Evolutionary conservation across 35 echinoderm and acorn worm species (phyloP).

Genomic region (Eucidaris tribuloides): DNA sequence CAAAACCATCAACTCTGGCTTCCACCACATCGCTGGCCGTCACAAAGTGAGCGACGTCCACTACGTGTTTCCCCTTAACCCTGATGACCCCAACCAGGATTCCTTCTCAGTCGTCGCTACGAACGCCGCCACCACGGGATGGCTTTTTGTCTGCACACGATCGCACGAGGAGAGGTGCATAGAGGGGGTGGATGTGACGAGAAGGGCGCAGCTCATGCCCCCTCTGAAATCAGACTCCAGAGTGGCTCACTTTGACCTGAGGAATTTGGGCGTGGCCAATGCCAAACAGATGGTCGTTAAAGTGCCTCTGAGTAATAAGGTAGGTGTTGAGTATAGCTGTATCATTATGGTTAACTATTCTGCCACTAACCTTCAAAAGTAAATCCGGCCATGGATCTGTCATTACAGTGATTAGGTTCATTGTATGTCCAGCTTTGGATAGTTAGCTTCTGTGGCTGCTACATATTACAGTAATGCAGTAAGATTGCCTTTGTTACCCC

Average conservation of each 20-base stretch:
- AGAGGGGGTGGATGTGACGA: slow-evolving; percentile 56
- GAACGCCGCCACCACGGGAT: not conserved
- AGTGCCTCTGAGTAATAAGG: slow-evolving; percentile 43
- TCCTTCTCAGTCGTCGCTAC: slow-evolving; percentile 53
- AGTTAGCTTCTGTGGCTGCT: no score
- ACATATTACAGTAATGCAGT: no score
- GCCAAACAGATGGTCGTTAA: slow-evolving; percentile 50
- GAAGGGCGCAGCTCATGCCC: slow-evolving; percentile 41
- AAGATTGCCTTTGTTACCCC: no score
- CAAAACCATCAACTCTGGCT: not conserved
- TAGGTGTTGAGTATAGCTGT: not conserved
- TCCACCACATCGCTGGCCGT: not conserved
- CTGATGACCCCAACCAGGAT: not conserved
- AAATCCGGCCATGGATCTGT: no score
- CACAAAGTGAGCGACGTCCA: slow-evolving; percentile 23
- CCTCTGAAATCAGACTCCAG: slow-evolving; percentile 55
- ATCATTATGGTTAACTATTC: not conserved
- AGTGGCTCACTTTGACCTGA: slow-evolving; percentile 48
- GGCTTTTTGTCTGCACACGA: slow-evolving; percentile 75
- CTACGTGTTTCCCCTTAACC: slow-evolving; percentile 67
- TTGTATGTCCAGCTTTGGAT: no score
- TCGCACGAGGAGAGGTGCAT: slow-evolving; percentile 31
- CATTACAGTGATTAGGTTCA: no score
- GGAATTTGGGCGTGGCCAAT: slow-evolving; percentile 11
- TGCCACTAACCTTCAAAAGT: no score